These are phyloP conservation scores for Theristicus caerulescens DNA, from an alignment of 2,113 vertebrate genomes.

Conservation along the genomic window DNA sequence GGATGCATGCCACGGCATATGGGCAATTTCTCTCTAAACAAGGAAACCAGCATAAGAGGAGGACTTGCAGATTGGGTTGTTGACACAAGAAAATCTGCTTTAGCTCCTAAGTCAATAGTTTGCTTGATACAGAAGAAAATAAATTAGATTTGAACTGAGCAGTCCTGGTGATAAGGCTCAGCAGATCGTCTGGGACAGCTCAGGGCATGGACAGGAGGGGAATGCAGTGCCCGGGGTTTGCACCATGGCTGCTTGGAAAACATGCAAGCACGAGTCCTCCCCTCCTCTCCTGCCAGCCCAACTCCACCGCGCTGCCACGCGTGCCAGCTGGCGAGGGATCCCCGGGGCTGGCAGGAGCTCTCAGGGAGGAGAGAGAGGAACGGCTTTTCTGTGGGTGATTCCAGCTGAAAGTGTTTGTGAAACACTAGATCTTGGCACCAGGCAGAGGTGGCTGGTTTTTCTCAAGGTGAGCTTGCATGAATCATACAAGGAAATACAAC, in stretches of 20 bases:
- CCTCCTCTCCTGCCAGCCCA: not conserved
- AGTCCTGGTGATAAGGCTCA: not conserved
- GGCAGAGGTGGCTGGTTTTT: not conserved
- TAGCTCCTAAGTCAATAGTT: not conserved
- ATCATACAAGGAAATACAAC: not conserved
- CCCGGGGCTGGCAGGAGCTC: not conserved
- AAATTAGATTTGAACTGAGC: fast-evolving
- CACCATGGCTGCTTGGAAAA: not conserved
- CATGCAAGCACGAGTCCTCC: fast-evolving
- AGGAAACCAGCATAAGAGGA: not conserved
- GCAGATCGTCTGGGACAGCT: not conserved
- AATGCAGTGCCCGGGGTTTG: fast-evolving
- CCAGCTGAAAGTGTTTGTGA: not conserved
- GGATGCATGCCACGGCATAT: fast-evolving
- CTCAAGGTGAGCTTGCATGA: not conserved
- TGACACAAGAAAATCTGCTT: not conserved
- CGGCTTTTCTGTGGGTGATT: fast-evolving
- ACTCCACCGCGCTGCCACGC: fast-evolving
- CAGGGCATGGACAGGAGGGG: fast-evolving
- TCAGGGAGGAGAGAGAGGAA: not conserved
- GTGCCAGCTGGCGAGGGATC: not conserved
- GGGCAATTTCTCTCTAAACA: not conserved
- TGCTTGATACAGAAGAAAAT: not conserved
- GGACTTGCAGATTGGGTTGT: not conserved
- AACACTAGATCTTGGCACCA: fast-evolving